phyloP scores from a whole-genome alignment of 2,888 invertebrate genomes.

The Syritta pipiens region DNA sequence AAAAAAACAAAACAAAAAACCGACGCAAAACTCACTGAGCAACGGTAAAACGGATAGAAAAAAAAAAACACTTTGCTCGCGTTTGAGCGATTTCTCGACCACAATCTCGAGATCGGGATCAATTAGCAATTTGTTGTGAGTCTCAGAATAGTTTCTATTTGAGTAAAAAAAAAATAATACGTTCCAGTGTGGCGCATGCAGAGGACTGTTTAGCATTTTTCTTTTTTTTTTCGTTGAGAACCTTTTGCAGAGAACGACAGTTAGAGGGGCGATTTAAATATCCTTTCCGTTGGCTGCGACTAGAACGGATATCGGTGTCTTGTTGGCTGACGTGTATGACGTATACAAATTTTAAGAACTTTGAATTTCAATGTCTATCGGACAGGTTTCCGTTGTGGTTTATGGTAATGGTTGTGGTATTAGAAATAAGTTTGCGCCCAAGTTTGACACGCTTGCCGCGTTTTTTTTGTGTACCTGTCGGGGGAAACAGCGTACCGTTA shows the following conservation, averaged over 20 bases:
- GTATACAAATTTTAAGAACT: neutral
- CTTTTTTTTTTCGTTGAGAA: neutral
- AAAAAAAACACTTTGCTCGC: slow-evolving; percentile 13
- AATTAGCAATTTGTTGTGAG: neutral
- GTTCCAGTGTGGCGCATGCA: slow-evolving; percentile 3
- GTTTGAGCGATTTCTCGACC: slow-evolving; percentile 2
- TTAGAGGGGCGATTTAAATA: slow-evolving; percentile 24
- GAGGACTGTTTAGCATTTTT: slow-evolving; percentile 7
- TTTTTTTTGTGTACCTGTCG: too few species aligned
- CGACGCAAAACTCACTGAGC: neutral
- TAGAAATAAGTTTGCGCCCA: slow-evolving; percentile 1
- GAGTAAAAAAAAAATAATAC: neutral
- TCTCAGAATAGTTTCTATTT: slow-evolving; percentile 10
- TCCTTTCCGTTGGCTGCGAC: slow-evolving; percentile 10
- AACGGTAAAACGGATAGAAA: slow-evolving; percentile 17
- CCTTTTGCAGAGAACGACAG: neutral
- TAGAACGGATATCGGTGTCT: slow-evolving; percentile 15
- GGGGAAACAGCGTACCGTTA: too few species aligned
- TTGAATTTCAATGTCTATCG: slow-evolving; percentile 1
- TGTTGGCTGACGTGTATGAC: slow-evolving; percentile 1
- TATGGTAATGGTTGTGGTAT: slow-evolving; percentile 1
- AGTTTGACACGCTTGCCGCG: too few species aligned
- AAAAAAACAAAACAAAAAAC: neutral
- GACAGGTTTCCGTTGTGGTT: slow-evolving; percentile 27
- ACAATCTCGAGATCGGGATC: slow-evolving; percentile 8